Evolutionary conservation across 2,888 invertebrate species (phyloP).

Genomic region (Limnephilus marmoratus): DNA sequence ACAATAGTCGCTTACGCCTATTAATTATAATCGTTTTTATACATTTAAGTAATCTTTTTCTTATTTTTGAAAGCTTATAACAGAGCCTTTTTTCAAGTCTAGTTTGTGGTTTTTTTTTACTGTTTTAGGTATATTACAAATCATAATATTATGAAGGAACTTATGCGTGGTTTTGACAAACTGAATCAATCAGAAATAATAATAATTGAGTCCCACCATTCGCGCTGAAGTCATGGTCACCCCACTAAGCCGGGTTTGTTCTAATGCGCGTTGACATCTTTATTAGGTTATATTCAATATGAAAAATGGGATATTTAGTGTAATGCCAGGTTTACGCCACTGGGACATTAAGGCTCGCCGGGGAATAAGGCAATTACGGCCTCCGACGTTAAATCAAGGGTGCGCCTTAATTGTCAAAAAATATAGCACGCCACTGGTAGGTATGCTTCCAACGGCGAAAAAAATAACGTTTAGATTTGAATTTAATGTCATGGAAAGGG

Average conservation of each 20-base stretch:
- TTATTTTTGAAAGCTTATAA: too few species aligned
- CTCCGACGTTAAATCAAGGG: conserved; percentile 60
- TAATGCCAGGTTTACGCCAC: conserved; percentile 53
- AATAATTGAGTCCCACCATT: too few species aligned
- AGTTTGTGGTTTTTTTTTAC: too few species aligned
- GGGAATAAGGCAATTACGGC: conserved; percentile 59
- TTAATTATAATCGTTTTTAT: too few species aligned
- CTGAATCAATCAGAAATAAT: too few species aligned
- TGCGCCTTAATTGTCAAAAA: conserved; percentile 54
- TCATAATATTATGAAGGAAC: too few species aligned
- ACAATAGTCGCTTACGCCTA: too few species aligned
- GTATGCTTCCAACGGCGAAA: conserved; percentile 20
- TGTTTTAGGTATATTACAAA: too few species aligned
- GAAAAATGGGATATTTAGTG: conserved; percentile 66
- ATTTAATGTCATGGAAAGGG: conserved; percentile 55
- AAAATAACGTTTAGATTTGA: conserved; percentile 10
- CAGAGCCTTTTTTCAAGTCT: too few species aligned
- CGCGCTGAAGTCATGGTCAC: conserved; percentile 49
- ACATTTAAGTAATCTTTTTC: too few species aligned
- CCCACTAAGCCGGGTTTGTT: conserved; percentile 53
- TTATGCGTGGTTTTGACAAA: too few species aligned
- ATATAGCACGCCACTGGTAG: conserved; percentile 4
- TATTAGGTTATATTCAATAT: conserved; percentile 67
- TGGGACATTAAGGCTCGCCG: conserved; percentile 54
- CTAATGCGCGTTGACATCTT: conserved; percentile 66